Percentiles rank a stretch among this genome's conserved stretches.
These are phyloP conservation scores for Acipenser oxyrinchus DNA, from an alignment of 2,797 vertebrate species.

Conservation along the genomic window DNA sequence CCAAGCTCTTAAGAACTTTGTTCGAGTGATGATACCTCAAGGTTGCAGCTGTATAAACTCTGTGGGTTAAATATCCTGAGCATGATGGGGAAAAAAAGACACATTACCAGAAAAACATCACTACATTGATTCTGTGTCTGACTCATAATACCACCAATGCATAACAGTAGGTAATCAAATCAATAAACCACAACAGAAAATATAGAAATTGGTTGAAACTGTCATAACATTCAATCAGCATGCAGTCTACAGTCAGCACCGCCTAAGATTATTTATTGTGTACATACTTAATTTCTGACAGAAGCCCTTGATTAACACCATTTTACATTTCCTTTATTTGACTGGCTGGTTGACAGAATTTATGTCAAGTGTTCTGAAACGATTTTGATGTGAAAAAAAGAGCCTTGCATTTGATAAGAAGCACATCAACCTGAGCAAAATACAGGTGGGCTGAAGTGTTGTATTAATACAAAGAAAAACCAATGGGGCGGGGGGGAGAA, in stretches of 20 bases:
- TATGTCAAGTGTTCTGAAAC: neutral
- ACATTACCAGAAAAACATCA: neutral
- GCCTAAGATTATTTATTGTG: neutral
- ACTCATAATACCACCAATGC: neutral
- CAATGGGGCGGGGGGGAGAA: neutral
- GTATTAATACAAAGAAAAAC: neutral
- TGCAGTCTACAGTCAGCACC: conserved; percentile 2
- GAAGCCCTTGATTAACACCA: neutral
- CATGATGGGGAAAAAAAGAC: neutral
- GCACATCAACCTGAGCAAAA: neutral
- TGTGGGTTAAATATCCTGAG: neutral
- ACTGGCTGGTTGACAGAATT: too few relatives aligned
- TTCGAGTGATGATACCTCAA: too few relatives aligned
- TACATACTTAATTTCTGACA: neutral
- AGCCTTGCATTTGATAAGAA: neutral
- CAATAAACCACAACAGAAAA: conserved; percentile 16
- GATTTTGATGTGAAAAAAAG: neutral
- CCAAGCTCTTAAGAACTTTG: too few relatives aligned
- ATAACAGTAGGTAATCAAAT: conserved; percentile 4
- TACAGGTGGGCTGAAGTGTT: neutral
- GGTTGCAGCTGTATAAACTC: neutral
- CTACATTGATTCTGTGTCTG: neutral
- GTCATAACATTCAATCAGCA: conserved; percentile 9
- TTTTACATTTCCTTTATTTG: too few relatives aligned
- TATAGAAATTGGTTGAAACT: conserved; percentile 9